Conservation (phyloP, 2,797 vertebrate species). For the Danio kyathit region DNA sequence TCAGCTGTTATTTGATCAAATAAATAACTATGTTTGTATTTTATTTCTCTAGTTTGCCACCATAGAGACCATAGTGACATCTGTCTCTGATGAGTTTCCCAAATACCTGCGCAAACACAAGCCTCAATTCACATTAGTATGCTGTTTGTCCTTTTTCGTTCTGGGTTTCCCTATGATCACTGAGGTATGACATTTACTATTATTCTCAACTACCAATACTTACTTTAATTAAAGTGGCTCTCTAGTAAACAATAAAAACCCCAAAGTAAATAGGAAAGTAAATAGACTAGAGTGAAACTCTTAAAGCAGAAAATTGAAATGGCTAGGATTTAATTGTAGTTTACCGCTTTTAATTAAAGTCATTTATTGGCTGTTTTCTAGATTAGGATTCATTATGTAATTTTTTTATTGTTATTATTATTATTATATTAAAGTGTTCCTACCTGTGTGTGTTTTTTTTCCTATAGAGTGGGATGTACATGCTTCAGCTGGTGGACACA, state of each 20-base stretch:
- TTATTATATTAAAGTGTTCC: constrained; percentile 9
- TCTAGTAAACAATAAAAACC: constrained; percentile 10
- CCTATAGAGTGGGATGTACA: constrained; percentile 92
- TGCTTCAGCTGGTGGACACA: constrained; percentile 97
- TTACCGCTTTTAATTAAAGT: neutral
- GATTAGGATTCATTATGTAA: neutral
- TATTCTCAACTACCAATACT: neutral
- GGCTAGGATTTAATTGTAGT: neutral
- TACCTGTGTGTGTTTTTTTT: constrained; percentile 46
- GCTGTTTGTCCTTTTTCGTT: constrained; percentile 91
- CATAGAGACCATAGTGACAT: constrained; percentile 98
- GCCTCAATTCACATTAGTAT: constrained; percentile 90
- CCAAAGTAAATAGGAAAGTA: constrained; percentile 7
- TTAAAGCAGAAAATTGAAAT: constrained; percentile 5
- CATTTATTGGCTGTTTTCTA: neutral
- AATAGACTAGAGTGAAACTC: neutral
- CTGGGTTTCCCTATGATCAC: constrained; percentile 99
- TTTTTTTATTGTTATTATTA: neutral
- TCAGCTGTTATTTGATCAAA: too few species aligned
- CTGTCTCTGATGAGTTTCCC: constrained; percentile 95
- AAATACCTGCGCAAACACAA: constrained; percentile 95
- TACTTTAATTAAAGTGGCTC: constrained; percentile 13
- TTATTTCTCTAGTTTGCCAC: constrained; percentile 88
- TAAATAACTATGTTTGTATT: neutral
- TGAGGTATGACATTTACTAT: constrained; percentile 80